Evolutionary conservation across 2,113 vertebrate genomes (phyloP).

Genomic region (Ia io): DNA sequence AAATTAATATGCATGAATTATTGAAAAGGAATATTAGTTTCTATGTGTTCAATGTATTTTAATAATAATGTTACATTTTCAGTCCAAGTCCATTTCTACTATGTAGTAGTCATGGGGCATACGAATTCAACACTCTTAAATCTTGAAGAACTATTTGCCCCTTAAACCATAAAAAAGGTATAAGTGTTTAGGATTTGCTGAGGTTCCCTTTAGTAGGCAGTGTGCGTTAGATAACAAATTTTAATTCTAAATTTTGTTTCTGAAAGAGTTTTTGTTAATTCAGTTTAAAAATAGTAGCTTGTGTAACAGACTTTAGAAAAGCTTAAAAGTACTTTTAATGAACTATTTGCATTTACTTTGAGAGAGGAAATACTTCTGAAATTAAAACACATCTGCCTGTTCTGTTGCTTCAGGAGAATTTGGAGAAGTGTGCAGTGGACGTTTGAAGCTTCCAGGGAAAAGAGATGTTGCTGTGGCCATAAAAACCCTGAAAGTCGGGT

Average conservation of each 20-base stretch:
- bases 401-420: constrained; percentile 91
- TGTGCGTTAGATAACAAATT: not conserved
- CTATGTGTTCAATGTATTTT: not conserved
- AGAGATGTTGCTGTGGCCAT: constrained; percentile 95
- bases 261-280: not conserved
- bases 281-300: not conserved
- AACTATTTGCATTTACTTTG: constrained; percentile 6
- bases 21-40: not conserved
- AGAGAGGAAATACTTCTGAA: not conserved
- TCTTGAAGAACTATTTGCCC: constrained; percentile 21
- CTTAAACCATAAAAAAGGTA: not conserved
- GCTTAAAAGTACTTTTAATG: not conserved
- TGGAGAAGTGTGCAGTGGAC: constrained; percentile 97
- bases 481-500: constrained; percentile 97
- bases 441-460: constrained; percentile 96
- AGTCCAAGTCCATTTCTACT: not conserved
- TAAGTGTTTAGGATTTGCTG: not conserved
- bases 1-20: constrained; percentile 18
- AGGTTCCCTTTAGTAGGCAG: not conserved
- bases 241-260: constrained; percentile 9
- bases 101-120: not conserved
- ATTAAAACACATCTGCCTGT: constrained; percentile 23
- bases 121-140: not conserved
- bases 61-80: not conserved
- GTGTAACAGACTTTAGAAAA: constrained; percentile 50